Percentiles rank a stretch among this genome's conserved stretches.
phyloP scores from a whole-genome alignment of 2,888 invertebrate species.

The Kryphioiulus occultus region DNA sequence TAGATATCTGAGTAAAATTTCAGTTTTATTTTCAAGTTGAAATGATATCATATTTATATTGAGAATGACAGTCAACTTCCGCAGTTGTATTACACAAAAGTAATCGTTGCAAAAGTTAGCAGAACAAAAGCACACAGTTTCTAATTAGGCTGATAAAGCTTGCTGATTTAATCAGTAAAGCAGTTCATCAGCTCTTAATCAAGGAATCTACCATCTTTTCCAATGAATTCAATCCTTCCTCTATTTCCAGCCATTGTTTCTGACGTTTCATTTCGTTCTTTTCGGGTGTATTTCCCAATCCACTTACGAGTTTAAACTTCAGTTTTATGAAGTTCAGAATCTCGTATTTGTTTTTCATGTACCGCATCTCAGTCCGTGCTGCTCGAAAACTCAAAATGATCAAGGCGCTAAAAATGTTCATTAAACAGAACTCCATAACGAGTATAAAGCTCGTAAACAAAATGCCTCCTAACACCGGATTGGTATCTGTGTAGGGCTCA shows the following conservation, averaged over 20 bases:
- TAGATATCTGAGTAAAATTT: constrained; percentile 6
- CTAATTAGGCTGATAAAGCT: too few species aligned
- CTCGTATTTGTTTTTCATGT: constrained; percentile 28
- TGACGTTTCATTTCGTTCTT: not conserved
- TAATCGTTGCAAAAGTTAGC: too few species aligned
- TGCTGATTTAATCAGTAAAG: not conserved
- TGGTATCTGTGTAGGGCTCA: not conserved
- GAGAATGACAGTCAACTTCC: too few species aligned
- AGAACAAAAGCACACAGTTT: too few species aligned
- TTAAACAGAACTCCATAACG: constrained; percentile 16
- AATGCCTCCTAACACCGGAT: constrained; percentile 14
- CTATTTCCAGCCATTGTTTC: constrained; percentile 37
- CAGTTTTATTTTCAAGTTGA: not conserved
- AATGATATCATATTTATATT: not conserved
- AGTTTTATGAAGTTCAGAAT: constrained; percentile 16
- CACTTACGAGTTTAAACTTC: not conserved
- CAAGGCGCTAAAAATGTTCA: constrained; percentile 44
- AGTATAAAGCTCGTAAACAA: constrained; percentile 4
- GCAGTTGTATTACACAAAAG: too few species aligned
- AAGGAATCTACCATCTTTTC: constrained; percentile 85
- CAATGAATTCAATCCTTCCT: constrained; percentile 64
- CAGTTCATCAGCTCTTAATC: not conserved
- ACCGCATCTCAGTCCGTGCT: not conserved
- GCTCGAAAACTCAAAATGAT: constrained; percentile 41
- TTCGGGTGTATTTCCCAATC: not conserved